A percentile compares a stretch with the other conserved stretches of the same genome.
These are phyloP conservation scores for Rallus limicola DNA, from an alignment of 2,113 vertebrate genomes.

Conservation along the genomic window DNA sequence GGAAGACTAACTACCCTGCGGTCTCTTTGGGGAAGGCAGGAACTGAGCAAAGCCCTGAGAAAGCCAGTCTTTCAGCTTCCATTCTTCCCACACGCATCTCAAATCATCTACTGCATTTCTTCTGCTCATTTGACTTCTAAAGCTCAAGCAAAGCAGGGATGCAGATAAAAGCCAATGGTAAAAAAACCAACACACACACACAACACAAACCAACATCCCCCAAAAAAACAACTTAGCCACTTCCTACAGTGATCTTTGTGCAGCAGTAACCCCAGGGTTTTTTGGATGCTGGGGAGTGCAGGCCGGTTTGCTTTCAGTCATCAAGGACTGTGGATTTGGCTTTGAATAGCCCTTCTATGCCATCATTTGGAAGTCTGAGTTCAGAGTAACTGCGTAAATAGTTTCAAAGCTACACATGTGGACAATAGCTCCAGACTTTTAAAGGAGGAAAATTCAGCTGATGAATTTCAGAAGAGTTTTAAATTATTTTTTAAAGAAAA, in stretches of 20 bases:
- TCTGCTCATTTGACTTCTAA: constrained; percentile 68
- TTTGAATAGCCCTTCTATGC: neutral
- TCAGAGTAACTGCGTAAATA: neutral
- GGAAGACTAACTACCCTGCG: neutral
- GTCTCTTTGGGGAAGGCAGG: constrained; percentile 42
- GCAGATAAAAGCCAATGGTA: constrained; percentile 52
- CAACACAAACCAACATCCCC: too few relatives aligned
- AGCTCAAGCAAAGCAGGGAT: constrained; percentile 41
- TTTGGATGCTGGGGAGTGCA: neutral
- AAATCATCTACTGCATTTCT: constrained; percentile 62
- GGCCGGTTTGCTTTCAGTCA: constrained; percentile 1
- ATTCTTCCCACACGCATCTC: constrained; percentile 64
- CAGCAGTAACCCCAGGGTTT: constrained; percentile 30
- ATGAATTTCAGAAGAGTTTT: neutral
- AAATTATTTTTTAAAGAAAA: neutral
- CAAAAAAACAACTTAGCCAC: neutral
- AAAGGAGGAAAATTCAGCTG: neutral
- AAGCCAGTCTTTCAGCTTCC: constrained; percentile 51
- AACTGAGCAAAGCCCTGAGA: constrained; percentile 42
- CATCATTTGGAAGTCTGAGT: neutral
- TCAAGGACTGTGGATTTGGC: neutral
- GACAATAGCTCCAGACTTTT: neutral
- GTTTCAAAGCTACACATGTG: neutral
- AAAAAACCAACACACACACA: neutral
- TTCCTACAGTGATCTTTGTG: constrained; percentile 60